Evolutionary conservation across 2,888 invertebrate genomes (phyloP), one percentile per base, ranked within the genome.

Genomic region (Chouioia cunea): DNA sequence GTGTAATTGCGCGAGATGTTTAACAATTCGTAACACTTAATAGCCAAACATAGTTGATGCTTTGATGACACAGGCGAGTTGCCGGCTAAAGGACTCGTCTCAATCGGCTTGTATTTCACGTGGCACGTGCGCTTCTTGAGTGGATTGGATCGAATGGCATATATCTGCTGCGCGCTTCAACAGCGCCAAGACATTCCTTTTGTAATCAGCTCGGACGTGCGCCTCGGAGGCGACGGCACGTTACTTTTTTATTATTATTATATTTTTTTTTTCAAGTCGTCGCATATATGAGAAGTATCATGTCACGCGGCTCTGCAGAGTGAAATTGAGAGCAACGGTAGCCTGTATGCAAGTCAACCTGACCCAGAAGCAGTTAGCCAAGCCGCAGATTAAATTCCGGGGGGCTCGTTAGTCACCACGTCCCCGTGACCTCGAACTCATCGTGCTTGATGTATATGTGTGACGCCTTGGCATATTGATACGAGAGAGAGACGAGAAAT

Each of bases 101-200:
- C 60, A 52, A 70, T 65, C 60, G 65, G 60, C 27, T 62, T 62
- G 65, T 65, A 62, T 70, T 70, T 62, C 70, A n/a, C 27, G 23
- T 10, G 50, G 23, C 20, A n/a, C 15, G 59, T 22, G 36, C 36
- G 54, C 54, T 12, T 20, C 12, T 22, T n/a, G n/a, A 22, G 44
- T 56, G 75, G 77, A 78, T 79, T 75, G 79, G 78, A 81, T 81
- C 80, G 80, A 79, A 79, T 81, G 77, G 79, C 80, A 36, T 36
- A 36, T 36, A 6, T 36, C 10, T 12, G 73, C 66, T 74, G 71
- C 75, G 71, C 70, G 72, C 71, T 79, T 79, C 36, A 73, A 80
- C 80, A 77, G 67, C 71, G 73, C 22, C 18, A 18, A 46, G 50
- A 12, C 22, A 15, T 6, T 10, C 54, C 36, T 46, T n/a, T 18